Evolutionary conservation across 2,888 invertebrate species (phyloP).

Genomic region (Taenaris catops): DNA sequence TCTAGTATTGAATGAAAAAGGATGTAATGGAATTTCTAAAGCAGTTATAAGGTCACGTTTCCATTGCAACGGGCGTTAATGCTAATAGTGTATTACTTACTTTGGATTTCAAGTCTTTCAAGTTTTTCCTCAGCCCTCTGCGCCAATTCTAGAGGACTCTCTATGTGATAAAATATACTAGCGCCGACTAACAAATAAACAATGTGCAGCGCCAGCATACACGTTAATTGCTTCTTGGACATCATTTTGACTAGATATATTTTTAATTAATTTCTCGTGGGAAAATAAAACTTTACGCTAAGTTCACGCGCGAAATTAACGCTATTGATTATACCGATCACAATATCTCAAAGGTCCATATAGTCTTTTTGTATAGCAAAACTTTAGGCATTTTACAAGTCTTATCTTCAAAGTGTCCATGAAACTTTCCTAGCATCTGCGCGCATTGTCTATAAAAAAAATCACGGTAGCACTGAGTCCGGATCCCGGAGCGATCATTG

Average conservation of each 20-base stretch:
- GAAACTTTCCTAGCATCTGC: slow-evolving; percentile 36
- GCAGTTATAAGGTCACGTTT: slow-evolving; percentile 19
- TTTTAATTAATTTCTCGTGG: slow-evolving; percentile 23
- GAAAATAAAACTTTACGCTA: slow-evolving; percentile 18
- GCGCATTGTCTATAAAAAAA: slow-evolving; percentile 29
- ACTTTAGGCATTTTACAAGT: slow-evolving; percentile 36
- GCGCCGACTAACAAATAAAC: slow-evolving; percentile 90
- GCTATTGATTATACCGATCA: slow-evolving; percentile 31
- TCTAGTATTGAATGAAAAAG: slow-evolving; percentile 24
- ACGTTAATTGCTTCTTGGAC: slow-evolving; percentile 90
- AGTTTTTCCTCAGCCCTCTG: slow-evolving; percentile 78
- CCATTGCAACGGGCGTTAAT: slow-evolving; percentile 16
- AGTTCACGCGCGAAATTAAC: slow-evolving; percentile 22
- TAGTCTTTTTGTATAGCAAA: slow-evolving; percentile 37
- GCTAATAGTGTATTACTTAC: slow-evolving; percentile 67
- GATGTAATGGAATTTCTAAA: slow-evolving; percentile 24
- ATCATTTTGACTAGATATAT: slow-evolving; percentile 79
- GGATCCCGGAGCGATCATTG: slow-evolving; percentile 37
- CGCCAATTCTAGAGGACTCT: slow-evolving; percentile 84
- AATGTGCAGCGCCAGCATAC: slow-evolving; percentile 86
- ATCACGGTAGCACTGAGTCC: slow-evolving; percentile 44
- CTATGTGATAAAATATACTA: slow-evolving; percentile 91
- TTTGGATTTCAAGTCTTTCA: slow-evolving; percentile 84
- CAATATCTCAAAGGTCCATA: slow-evolving; percentile 45
- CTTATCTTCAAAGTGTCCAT: slow-evolving; percentile 33